These are phyloP conservation scores for Thoracochromis brauschi DNA, from an alignment of 2,113 vertebrate species.

Conservation along the genomic window DNA sequence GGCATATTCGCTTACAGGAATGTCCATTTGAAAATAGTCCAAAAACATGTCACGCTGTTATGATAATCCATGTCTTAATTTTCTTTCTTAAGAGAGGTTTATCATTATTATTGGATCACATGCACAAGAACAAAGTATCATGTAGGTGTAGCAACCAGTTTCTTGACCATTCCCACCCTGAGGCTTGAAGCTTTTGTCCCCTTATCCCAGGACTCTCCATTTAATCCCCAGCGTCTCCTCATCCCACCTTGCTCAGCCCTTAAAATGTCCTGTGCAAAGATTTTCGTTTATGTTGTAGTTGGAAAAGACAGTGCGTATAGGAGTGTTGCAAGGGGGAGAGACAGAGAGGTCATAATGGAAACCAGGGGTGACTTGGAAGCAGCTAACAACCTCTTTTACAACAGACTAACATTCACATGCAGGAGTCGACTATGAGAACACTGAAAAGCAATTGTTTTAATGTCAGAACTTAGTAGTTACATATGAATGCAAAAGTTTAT, in stretches of 20 bases:
- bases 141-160: background rate
- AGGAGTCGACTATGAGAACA: background rate
- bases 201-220: background rate
- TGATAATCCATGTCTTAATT: background rate
- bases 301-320: background rate
- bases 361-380: background rate
- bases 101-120: background rate
- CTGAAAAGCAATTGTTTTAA: rapidly evolving
- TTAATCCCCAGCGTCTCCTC: background rate
- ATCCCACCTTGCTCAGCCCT: background rate
- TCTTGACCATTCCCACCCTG: background rate
- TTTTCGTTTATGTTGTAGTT: background rate
- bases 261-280: background rate
- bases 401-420: background rate
- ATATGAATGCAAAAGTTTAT: background rate
- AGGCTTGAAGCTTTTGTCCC: background rate
- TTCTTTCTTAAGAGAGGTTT: background rate
- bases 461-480: background rate
- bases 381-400: background rate
- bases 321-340: background rate
- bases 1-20: background rate
- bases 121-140: background rate
- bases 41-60: background rate
- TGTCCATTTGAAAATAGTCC: background rate
- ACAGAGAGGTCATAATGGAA: background rate